These are phyloP conservation scores for Drosophila siamana DNA, from an alignment of 2,888 invertebrate genomes.

Conservation along the genomic window DNA sequence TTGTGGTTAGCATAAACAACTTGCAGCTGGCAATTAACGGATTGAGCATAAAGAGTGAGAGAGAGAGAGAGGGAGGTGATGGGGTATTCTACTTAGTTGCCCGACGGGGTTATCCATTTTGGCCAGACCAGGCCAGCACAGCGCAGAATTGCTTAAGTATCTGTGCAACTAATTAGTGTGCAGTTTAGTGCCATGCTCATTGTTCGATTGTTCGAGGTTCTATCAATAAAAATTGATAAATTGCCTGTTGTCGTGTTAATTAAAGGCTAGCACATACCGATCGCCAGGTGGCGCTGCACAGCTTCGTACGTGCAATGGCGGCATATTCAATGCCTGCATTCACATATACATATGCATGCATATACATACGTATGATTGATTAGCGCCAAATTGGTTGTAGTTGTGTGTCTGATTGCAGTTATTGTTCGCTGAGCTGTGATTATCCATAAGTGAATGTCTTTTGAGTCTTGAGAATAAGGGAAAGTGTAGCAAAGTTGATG, in stretches of 20 bases:
- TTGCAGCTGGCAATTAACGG: slow-evolving; percentile 57
- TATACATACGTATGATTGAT: slow-evolving; percentile 44
- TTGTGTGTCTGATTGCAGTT: slow-evolving; percentile 61
- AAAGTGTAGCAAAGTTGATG: slow-evolving; percentile 40
- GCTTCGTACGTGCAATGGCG: slow-evolving; percentile 9
- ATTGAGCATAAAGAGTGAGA: background rate
- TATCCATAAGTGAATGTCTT: slow-evolving; percentile 36
- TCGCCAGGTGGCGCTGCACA: slow-evolving; percentile 65
- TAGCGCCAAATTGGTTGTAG: slow-evolving; percentile 56
- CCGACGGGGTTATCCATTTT: slow-evolving; percentile 43
- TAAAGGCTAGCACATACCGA: slow-evolving; percentile 55
- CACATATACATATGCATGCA: background rate
- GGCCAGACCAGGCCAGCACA: slow-evolving; percentile 19
- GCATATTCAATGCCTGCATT: slow-evolving; percentile 5
- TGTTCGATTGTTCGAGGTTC: slow-evolving; percentile 29
- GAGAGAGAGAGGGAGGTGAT: background rate
- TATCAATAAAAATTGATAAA: slow-evolving; percentile 62
- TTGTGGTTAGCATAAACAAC: slow-evolving; percentile 59
- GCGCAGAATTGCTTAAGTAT: slow-evolving; percentile 12
- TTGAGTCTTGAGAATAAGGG: slow-evolving; percentile 32
- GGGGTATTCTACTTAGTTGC: slow-evolving; percentile 12
- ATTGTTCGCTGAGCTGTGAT: slow-evolving; percentile 49
- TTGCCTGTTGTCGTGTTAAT: slow-evolving; percentile 64
- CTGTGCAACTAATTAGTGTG: slow-evolving; percentile 50
- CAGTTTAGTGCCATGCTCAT: slow-evolving; percentile 38